Conservation (phyloP, 2,113 vertebrate genomes). For the Carassius carassius region DNA sequence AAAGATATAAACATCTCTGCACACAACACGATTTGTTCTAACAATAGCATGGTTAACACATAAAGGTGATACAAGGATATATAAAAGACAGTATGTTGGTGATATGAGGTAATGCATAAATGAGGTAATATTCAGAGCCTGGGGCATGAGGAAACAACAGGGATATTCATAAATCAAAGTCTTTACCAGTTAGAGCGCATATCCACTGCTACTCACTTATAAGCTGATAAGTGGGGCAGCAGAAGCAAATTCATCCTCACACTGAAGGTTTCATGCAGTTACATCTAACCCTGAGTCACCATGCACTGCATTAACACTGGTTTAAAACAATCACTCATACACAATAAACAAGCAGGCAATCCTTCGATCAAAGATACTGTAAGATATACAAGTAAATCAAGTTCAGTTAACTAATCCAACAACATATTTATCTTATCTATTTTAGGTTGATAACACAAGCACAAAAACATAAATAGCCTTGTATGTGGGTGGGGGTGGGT, state of each 20-base stretch:
- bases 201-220: not conserved
- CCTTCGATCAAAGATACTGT: not conserved
- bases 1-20: not conserved
- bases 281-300: not conserved
- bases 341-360: not conserved
- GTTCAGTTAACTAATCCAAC: not conserved
- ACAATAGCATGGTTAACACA: not conserved
- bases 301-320: not conserved
- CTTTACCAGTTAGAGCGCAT: not conserved
- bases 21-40: not conserved
- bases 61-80: not conserved
- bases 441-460: not conserved
- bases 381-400: not conserved
- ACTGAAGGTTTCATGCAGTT: constrained; percentile 11
- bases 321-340: not conserved
- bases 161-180: constrained; percentile 46
- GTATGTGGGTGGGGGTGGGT: constrained; percentile 7
- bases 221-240: not conserved
- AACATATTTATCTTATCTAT: not conserved
- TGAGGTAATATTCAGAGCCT: constrained; percentile 12
- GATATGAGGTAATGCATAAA: constrained; percentile 42
- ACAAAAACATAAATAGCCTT: constrained; percentile 14
- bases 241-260: not conserved
- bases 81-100: constrained; percentile 19
- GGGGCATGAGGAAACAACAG: constrained; percentile 30